These are phyloP conservation scores for Pantherophis vulpinus DNA, from an alignment of 2,797 vertebrate species.

Conservation along the genomic window DNA sequence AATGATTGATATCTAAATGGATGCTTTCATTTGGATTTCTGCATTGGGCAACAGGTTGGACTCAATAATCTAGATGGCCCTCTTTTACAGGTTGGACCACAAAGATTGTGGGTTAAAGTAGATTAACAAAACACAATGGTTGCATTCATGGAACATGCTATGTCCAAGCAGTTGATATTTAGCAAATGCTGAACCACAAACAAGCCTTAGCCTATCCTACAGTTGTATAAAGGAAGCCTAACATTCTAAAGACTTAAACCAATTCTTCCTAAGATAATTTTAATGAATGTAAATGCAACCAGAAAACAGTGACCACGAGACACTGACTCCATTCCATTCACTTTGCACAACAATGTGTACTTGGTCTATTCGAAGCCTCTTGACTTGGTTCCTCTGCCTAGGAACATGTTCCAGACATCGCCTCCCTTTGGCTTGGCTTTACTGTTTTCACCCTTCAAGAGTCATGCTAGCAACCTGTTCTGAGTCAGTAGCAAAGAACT, in stretches of 20 bases:
- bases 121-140: neutral
- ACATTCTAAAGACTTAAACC: neutral
- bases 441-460: neutral
- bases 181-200: neutral
- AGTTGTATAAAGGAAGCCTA: neutral
- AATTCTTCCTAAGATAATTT: neutral
- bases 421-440: neutral
- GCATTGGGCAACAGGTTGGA: neutral
- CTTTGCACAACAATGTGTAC: neutral
- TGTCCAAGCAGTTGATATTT: neutral
- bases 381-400: neutral
- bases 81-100: neutral
- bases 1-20: neutral
- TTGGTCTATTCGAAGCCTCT: neutral
- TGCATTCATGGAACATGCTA: neutral
- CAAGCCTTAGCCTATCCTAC: neutral
- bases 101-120: neutral
- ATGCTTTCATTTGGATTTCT: neutral
- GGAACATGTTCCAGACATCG: neutral
- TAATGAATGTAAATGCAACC: neutral
- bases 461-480: neutral
- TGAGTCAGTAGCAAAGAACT: neutral
- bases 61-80: neutral
- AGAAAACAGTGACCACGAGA: neutral
- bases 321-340: neutral